Evolutionary conservation across 2,888 invertebrate genomes (phyloP).

Genomic region (Pseudanteris insignis): DNA sequence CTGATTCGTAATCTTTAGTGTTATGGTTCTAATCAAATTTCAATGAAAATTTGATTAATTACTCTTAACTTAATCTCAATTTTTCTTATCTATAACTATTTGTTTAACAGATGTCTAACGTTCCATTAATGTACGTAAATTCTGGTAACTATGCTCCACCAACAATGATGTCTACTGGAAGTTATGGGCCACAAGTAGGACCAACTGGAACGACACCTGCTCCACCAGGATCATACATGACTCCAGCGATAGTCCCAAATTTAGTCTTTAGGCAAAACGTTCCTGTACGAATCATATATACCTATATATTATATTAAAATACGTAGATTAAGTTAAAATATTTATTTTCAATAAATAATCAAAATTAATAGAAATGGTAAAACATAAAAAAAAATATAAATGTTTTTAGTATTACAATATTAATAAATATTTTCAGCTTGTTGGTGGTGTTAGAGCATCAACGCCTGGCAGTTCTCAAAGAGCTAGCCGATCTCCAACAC

Average conservation of each 20-base stretch:
- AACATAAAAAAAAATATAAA: not conserved
- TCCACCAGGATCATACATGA: slow-evolving; percentile 59
- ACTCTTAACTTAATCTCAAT: no score
- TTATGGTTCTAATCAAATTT: no score
- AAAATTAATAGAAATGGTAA: no score
- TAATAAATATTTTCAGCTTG: slow-evolving; percentile 44
- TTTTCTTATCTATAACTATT: no score
- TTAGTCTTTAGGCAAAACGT: slow-evolving; percentile 63
- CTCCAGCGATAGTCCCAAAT: slow-evolving; percentile 61
- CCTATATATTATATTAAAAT: not conserved
- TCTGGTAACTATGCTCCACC: slow-evolving; percentile 60
- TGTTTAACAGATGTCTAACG: slow-evolving; percentile 55
- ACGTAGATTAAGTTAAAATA: not conserved
- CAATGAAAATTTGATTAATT: no score
- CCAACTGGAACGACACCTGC: slow-evolving; percentile 57
- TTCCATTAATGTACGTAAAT: slow-evolving; percentile 64
- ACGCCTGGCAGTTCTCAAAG: slow-evolving; percentile 62
- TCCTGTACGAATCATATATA: slow-evolving; percentile 51
- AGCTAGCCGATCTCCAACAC: slow-evolving; percentile 62
- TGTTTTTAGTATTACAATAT: no score
- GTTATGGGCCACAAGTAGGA: slow-evolving; percentile 59
- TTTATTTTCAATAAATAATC: not conserved
- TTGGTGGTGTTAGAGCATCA: slow-evolving; percentile 59
- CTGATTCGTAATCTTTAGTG: no score
- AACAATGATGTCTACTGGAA: slow-evolving; percentile 57